A percentile compares a stretch with the other conserved stretches of the same genome.
Evolutionary conservation across 2,113 vertebrate genomes (phyloP).

Genomic region (Pachycephala philippinensis): DNA sequence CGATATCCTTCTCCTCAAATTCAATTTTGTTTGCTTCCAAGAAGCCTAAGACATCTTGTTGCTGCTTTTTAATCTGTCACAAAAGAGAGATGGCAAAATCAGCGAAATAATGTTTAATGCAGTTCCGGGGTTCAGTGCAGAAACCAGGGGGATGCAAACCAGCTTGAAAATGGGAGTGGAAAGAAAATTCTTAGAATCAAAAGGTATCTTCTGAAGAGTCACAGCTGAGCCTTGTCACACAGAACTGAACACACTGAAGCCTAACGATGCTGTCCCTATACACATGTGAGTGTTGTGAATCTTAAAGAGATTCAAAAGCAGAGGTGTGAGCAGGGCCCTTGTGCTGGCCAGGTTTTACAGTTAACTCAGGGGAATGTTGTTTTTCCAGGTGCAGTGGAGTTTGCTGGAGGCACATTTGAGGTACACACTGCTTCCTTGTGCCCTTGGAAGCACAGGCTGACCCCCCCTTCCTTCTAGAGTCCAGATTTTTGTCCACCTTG

Average conservation of each 20-base stretch:
- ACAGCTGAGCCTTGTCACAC: background rate
- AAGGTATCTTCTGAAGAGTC: background rate
- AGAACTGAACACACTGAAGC: background rate
- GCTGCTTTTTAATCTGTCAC: conserved; percentile 95
- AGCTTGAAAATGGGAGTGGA: background rate
- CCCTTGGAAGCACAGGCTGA: background rate
- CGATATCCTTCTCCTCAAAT: conserved; percentile 94
- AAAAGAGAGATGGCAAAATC: background rate
- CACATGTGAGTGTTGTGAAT: accelerated
- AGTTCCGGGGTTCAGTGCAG: accelerated
- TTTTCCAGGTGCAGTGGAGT: background rate
- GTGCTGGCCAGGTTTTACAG: background rate
- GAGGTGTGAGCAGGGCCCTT: background rate
- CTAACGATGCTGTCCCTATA: background rate
- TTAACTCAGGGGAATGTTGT: accelerated
- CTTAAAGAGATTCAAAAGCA: background rate
- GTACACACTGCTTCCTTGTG: background rate
- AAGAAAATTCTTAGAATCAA: background rate
- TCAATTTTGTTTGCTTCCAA: conserved; percentile 92
- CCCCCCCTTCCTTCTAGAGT: too few relatives aligned
- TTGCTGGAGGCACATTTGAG: background rate
- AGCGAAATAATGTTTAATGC: background rate
- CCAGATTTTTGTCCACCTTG: background rate
- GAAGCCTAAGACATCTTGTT: conserved; percentile 93
- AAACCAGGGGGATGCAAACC: background rate